Percentiles rank a stretch among this genome's conserved stretches.
Conservation (phyloP, 2,113 vertebrate species). For the Tor tambroides region DNA sequence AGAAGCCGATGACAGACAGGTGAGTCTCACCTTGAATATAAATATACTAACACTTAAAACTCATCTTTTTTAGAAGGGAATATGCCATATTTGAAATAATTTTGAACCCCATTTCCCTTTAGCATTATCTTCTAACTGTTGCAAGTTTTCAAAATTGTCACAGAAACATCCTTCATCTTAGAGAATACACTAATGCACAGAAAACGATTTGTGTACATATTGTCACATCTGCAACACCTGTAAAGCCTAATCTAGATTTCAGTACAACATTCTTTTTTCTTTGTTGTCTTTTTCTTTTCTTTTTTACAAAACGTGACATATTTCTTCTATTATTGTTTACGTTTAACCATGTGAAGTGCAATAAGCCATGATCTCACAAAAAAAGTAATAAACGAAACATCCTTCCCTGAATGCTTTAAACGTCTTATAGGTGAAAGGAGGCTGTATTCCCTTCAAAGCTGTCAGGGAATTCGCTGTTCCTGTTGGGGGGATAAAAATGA, state of each 20-base stretch:
- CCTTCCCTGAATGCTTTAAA: conserved; percentile 50
- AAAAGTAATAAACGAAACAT: conserved; percentile 20
- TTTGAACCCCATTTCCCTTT: conserved; percentile 6
- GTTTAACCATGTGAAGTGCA: conserved; percentile 57
- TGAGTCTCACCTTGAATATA: conserved; percentile 4
- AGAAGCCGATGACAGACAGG: neutral
- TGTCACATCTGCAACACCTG: conserved; percentile 61
- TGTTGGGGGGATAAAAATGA: neutral
- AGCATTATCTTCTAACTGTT: neutral
- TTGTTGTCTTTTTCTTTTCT: neutral
- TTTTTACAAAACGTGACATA: conserved; percentile 51
- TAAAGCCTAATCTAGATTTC: conserved; percentile 58
- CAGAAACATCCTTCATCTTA: conserved; percentile 51
- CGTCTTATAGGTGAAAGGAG: conserved; percentile 24
- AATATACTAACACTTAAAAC: neutral
- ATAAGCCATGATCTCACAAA: conserved; percentile 41
- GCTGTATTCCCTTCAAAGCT: neutral
- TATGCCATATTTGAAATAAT: conserved; percentile 11
- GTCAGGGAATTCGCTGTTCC: neutral
- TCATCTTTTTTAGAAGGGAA: neutral
- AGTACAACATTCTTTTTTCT: conserved; percentile 51
- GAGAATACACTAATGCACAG: conserved; percentile 59
- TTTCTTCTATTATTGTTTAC: conserved; percentile 57
- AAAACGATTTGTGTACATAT: conserved; percentile 63
- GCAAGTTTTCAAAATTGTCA: neutral